Base-by-base conservation (phyloP, 2,888 invertebrate species). In the Elaeidobius kamerunicus region DNA sequence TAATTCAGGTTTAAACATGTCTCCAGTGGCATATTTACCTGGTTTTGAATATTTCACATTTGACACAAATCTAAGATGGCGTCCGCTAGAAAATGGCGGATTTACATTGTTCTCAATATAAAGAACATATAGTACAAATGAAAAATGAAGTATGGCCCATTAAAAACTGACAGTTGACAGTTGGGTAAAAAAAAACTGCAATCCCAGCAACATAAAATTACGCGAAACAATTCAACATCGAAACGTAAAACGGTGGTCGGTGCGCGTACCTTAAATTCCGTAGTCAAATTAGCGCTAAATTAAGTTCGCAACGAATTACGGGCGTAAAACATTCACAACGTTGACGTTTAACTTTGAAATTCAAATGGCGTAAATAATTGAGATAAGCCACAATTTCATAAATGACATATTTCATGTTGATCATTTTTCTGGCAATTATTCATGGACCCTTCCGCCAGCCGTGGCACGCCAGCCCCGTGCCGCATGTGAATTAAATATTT, bases 341-440 rank as follows among this genome's bases (percentile, higher is more conserved):
- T 56, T 61, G 62, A 62, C 62, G 60, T 57, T 46, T 59, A 58
- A 58, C 62, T 61, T 59, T 62, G 62, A 61, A 62, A 64, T 62
- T 56, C 61, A 59, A 62, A 58, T 60, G 62, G 58, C 60, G 58
- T 64, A 60, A 63, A 64, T 64, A 61, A 64, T 64, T 59, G 52
- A 62, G 58, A 43, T 59, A 57, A 59, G 61, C 64, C 64, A 57
- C 62, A 63, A 63, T 64, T 64, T 61, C 64, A 63, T 63, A 64
- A 64, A 64, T 64, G 64, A 64, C 64, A 63, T 62, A 62, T 61
- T 59, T 61, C 62, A 58, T 60, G 62, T 60, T 58, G 60, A 50
- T 58, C 55, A 52, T 55, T 60, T 52, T 54, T 54, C 49, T 45
- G 40, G 54, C 54, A 54, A 54, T 49, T 54, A 54, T 54, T 54